Percentiles rank a stretch among this genome's conserved stretches.
phyloP scores from a whole-genome alignment of 2,113 vertebrate genomes.

The Oriolus oriolus region DNA sequence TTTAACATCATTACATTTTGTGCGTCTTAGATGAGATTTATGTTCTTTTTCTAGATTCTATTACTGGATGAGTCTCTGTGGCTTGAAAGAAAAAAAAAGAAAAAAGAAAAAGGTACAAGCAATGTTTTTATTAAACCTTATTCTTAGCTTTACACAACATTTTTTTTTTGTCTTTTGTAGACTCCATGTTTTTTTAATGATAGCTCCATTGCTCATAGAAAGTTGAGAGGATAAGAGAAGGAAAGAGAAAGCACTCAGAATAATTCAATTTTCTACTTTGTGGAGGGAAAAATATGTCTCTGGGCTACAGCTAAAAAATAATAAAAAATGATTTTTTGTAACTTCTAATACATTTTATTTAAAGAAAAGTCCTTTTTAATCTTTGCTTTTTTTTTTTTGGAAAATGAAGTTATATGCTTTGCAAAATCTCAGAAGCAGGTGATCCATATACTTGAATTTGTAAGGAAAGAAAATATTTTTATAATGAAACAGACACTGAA shows the following conservation, averaged over 20 bases:
- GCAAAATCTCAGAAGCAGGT: background rate
- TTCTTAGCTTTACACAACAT: background rate
- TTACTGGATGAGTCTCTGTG: background rate
- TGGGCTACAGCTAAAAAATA: conserved; percentile 30
- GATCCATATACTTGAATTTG: background rate
- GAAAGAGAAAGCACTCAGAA: conserved; percentile 16
- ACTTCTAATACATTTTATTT: conserved; percentile 6
- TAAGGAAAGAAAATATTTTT: background rate
- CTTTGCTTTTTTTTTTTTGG: background rate
- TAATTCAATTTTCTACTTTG: conserved; percentile 50
- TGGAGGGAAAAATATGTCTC: conserved; percentile 43
- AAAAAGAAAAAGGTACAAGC: background rate
- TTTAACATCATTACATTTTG: background rate
- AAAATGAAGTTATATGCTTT: background rate
- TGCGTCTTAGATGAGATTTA: background rate
- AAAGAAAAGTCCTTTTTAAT: background rate
- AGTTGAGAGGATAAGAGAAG: conserved; percentile 1
- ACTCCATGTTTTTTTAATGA: conserved; percentile 55
- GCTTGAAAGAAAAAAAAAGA: background rate
- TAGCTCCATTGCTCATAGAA: conserved; percentile 1
- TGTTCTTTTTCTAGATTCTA: conserved; percentile 7
- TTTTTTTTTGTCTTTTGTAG: background rate
- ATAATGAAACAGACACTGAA: background rate
- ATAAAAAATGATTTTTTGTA: conserved; percentile 4
- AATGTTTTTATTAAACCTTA: conserved; percentile 22